Base-by-base conservation (phyloP, 2,113 vertebrate species). In the Cynocephalus volans region DNA sequence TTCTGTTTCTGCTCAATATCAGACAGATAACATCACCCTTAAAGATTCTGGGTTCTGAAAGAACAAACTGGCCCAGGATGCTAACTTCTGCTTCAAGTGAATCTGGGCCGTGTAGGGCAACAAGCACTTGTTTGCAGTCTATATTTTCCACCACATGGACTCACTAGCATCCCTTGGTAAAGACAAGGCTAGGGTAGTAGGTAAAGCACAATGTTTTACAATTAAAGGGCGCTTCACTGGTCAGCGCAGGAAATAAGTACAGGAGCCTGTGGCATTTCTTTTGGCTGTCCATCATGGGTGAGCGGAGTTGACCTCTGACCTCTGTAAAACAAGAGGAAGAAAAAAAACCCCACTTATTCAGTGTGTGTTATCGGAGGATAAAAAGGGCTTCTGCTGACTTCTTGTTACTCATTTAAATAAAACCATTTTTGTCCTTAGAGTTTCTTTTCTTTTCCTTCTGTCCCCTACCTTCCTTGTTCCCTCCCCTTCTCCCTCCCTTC, bases 161-260 rank as follows among this genome's bases (percentile, higher is more conserved):
- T 98, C 97, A 98, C 98, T 98, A 98, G 98, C 98, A 98, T 99
- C 99, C 98, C 98, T 98, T 98, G 97, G 98, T 99, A 99, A 99
- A 98, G 98, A 99, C 98, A 98, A 99, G 98, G 98, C 99, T 98
- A 99, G 98, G 98, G 98, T 98, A 99, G 99, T 98, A 99, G 99
- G 98, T 98, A 99, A 99, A 99, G 98, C 99, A 98, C 98, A 98
- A 99, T 97, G 98, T 99, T 99, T 98, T 98, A 98, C 98, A 99
- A 98, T 98, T 98, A 98, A 98, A 98, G 98, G 97, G 98, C 98
- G 98, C 98, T 98, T 99, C 99, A 99, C 99, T 99, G 99, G 98
- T 99, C 99, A 98, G 99, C 99, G 31, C 99, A 99, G 98, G 99
- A 99, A 98, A 99, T 99, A 98, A 99, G 99, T 97, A 99, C 99